Conservation (phyloP, 2,888 invertebrate genomes). For the Lydus trimaculatus region DNA sequence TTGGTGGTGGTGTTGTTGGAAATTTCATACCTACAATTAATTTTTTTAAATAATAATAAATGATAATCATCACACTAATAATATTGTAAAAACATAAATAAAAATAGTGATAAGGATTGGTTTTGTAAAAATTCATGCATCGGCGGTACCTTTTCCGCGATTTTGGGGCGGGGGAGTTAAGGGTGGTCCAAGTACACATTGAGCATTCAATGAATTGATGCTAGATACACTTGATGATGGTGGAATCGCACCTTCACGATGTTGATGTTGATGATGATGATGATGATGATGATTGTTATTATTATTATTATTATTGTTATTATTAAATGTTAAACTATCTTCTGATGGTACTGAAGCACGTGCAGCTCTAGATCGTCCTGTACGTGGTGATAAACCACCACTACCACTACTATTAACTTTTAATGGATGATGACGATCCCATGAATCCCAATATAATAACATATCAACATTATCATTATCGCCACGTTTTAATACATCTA, state of each 20-base stretch:
- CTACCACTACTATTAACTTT: constrained; percentile 55
- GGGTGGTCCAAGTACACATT: constrained; percentile 52
- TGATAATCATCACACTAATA: not conserved
- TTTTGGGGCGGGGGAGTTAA: constrained; percentile 55
- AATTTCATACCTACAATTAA: constrained; percentile 73
- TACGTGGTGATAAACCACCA: constrained; percentile 64
- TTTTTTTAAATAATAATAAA: too few relatives aligned
- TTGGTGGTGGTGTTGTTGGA: constrained; percentile 83
- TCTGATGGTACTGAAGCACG: constrained; percentile 69
- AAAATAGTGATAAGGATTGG: not conserved
- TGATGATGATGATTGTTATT: too few relatives aligned
- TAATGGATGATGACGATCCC: constrained; percentile 75
- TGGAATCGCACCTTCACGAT: constrained; percentile 55
- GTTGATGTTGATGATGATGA: too few relatives aligned
- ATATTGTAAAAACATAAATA: too few relatives aligned
- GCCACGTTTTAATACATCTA: constrained; percentile 69
- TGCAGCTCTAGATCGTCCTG: constrained; percentile 60
- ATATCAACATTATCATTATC: constrained; percentile 65
- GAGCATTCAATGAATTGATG: constrained; percentile 61
- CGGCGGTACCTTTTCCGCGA: constrained; percentile 59
- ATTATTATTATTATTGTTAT: constrained; percentile 50
- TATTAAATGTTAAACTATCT: constrained; percentile 63
- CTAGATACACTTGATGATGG: constrained; percentile 64
- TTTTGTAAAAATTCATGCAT: constrained; percentile 14
- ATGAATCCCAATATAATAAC: constrained; percentile 93